Conservation (phyloP, 2,113 vertebrate species). For the Sorex araneus region DNA sequence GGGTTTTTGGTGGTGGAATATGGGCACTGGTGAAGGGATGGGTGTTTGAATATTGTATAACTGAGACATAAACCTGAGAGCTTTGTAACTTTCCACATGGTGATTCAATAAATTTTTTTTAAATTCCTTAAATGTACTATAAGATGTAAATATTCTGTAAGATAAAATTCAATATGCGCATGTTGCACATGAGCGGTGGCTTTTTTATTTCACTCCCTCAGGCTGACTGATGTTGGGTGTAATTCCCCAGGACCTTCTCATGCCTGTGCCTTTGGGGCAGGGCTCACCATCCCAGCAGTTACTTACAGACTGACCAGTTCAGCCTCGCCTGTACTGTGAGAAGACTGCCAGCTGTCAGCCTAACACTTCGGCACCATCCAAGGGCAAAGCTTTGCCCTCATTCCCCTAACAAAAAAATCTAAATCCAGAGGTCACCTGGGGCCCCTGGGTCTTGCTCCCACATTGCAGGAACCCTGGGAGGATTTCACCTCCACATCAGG, state of each 20-base stretch:
- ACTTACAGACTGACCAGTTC: neutral
- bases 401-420: neutral
- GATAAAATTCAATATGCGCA: slow-evolving; percentile 33
- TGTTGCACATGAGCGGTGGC: neutral
- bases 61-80: too few species aligned
- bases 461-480: neutral
- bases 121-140: neutral
- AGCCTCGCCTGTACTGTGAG: neutral
- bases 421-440: neutral
- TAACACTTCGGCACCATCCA: neutral
- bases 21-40: too few species aligned
- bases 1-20: too few species aligned
- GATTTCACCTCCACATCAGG: too few species aligned
- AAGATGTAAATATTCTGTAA: neutral
- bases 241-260: neutral
- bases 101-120: too few species aligned
- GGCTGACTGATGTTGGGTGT: neutral
- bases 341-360: neutral
- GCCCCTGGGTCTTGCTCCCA: too few species aligned
- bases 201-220: neutral
- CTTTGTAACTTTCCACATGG: too few species aligned
- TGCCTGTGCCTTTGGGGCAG: neutral
- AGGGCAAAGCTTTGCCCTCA: neutral
- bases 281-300: neutral
- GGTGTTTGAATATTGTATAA: too few species aligned